Evolutionary conservation across 1,140 invertebrate genomes (phyloP), one percentile per base, ranked within the genome.

Genomic region (Temnothorax curvispinosus): DNA sequence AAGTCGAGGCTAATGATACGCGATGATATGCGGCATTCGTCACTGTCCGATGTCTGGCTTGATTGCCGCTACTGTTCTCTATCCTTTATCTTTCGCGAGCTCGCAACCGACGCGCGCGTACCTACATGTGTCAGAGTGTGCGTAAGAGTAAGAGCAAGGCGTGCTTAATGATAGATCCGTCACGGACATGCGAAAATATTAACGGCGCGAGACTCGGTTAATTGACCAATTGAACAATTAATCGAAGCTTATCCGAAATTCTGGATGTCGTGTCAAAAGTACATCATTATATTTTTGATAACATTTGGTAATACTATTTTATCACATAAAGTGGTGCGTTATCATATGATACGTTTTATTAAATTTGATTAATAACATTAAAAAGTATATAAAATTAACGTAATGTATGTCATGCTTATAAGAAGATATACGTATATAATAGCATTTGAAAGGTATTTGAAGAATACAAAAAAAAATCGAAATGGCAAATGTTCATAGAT

Each of bases 11-110:
- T 94, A 94, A 94, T 94, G 93, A 94, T 94, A 94, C 93, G 93
- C 92, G 93, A 94, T 94, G 93, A 94, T 94, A 94, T 92, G 91
- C 93, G 91, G 92, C 93, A 94, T 94, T 93, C 93, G 93, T 94
- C 94, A 94, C 94, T 94, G 94, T 94, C 94, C 90, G 92, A 94
- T 94, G 92, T 92, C 90, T 91, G 87, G 84, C 92, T 94, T 94
- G 94, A 94, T 94, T 94, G 93, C 92, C 87, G 93, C 94, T 94
- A 94, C 94, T 94, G 93, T 94, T 94, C 92, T 91, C 91, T 93
- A 91, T 91, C 90, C 91, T 92, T 93, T 92, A 92, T 92, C 91
- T 91, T 69, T 84, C 78, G 77, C 90, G 74, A 76, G 54, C 89
- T 78, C 82, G 87, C 86, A 89, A 87, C 85, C 75, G 60, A 44